Evolutionary conservation across 2,888 invertebrate species (phyloP).

Genomic region (Hylaea fasciaria): DNA sequence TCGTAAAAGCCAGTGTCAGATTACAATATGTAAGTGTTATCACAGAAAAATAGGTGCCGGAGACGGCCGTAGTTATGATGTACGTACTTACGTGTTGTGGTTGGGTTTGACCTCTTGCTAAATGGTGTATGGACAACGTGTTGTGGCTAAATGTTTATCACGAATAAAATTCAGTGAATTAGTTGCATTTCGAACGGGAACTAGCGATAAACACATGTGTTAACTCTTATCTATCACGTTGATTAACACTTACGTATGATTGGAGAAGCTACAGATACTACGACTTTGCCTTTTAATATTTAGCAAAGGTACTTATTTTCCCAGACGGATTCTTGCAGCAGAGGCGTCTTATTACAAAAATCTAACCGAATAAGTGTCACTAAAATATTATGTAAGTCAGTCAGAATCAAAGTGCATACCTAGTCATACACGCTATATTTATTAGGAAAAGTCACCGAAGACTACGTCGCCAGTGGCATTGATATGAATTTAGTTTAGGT

Average conservation of each 20-base stretch:
- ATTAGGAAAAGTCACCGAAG: slow-evolving; percentile 39
- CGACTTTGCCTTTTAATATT: no score
- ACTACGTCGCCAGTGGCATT: slow-evolving; percentile 52
- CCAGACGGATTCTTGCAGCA: not conserved
- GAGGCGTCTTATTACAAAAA: not conserved
- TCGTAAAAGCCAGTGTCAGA: not conserved
- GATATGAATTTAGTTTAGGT: slow-evolving; percentile 56
- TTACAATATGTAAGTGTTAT: not conserved
- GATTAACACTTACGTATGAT: no score
- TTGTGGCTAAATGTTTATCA: no score
- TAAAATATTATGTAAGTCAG: slow-evolving; percentile 13
- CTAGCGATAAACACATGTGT: no score
- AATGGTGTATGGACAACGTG: no score
- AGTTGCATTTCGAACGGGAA: no score
- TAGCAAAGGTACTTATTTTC: no score
- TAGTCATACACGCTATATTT: slow-evolving; percentile 30
- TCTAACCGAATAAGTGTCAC: not conserved
- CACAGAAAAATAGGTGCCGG: not conserved
- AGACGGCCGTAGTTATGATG: not conserved
- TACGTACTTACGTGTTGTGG: not conserved
- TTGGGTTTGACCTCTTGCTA: no score
- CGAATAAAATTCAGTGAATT: no score
- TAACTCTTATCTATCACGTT: no score
- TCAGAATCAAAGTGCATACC: slow-evolving; percentile 7
- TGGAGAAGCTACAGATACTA: no score